Evolutionary conservation across 2,888 invertebrate species (phyloP).

Genomic region (Nysson spinosus): DNA sequence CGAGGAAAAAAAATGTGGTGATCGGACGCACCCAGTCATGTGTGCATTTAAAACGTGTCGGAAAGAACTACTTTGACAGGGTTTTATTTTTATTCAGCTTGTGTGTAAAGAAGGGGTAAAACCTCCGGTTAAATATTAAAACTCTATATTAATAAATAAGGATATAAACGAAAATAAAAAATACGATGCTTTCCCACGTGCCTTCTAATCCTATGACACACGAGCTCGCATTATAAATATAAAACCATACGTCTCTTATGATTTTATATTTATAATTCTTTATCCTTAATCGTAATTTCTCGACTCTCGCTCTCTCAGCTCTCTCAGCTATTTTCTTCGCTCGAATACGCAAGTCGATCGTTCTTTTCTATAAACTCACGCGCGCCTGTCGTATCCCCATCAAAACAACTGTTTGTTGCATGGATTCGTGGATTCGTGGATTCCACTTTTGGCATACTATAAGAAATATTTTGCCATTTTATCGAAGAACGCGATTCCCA

Average conservation of each 20-base stretch:
- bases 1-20: slow-evolving; percentile 2
- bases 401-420: slow-evolving; percentile 51
- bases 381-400: slow-evolving; percentile 27
- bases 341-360: too few relatives aligned
- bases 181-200: slow-evolving; percentile 30
- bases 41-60: slow-evolving; percentile 29
- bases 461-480: slow-evolving; percentile 54
- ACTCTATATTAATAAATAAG: slow-evolving; percentile 60
- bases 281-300: too few relatives aligned
- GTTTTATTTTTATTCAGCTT: slow-evolving; percentile 57
- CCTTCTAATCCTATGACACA: slow-evolving; percentile 29
- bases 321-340: too few relatives aligned
- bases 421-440: slow-evolving; percentile 54
- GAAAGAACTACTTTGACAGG: slow-evolving; percentile 44
- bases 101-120: slow-evolving; percentile 57
- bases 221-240: too few relatives aligned
- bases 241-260: too few relatives aligned
- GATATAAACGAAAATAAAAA: slow-evolving; percentile 57
- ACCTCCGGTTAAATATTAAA: slow-evolving; percentile 59
- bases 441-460: slow-evolving; percentile 62
- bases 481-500: slow-evolving; percentile 24
- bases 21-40: slow-evolving; percentile 7
- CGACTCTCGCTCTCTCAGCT: too few relatives aligned
- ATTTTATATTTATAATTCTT: too few relatives aligned
- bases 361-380: slow-evolving; percentile 45